These are phyloP conservation scores for Brachionichthys hirsutus DNA, from an alignment of 2,113 vertebrate genomes.

Conservation along the genomic window DNA sequence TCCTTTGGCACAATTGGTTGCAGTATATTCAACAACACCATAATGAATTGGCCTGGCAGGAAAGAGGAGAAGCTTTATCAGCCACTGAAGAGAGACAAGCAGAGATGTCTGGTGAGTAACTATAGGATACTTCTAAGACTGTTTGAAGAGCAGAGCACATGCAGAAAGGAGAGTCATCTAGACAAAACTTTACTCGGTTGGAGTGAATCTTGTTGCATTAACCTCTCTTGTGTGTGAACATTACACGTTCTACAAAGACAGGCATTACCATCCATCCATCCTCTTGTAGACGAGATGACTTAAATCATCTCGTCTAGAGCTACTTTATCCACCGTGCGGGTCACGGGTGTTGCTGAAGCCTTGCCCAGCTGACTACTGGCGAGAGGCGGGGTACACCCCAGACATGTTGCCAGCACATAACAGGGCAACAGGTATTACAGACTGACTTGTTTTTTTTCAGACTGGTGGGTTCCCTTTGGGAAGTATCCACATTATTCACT, in stretches of 20 bases:
- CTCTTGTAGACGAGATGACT: too few relatives aligned
- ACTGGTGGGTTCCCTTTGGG: not conserved
- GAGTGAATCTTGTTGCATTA: constrained; percentile 53
- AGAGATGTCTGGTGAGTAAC: constrained; percentile 40
- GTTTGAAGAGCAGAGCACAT: constrained; percentile 46
- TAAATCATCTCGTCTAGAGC: too few relatives aligned
- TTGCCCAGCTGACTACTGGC: too few relatives aligned
- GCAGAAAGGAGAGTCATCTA: constrained; percentile 60
- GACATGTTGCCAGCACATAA: too few relatives aligned
- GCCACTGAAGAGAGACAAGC: constrained; percentile 37
- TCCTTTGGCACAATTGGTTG: constrained; percentile 71
- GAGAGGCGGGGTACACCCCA: too few relatives aligned
- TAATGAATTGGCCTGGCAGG: constrained; percentile 69
- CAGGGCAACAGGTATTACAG: too few relatives aligned
- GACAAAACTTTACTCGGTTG: constrained; percentile 51
- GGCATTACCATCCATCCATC: too few relatives aligned
- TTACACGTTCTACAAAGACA: constrained; percentile 38
- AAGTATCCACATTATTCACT: constrained; percentile 40
- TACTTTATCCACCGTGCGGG: too few relatives aligned
- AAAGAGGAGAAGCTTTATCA: constrained; percentile 26
- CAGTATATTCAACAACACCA: constrained; percentile 72
- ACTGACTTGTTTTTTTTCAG: not conserved
- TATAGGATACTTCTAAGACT: constrained; percentile 48
- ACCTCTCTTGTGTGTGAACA: constrained; percentile 35
- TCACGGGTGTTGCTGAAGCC: too few relatives aligned